phyloP scores from a whole-genome alignment of 1,140 invertebrate genomes.

The Drosophila rufa region DNA sequence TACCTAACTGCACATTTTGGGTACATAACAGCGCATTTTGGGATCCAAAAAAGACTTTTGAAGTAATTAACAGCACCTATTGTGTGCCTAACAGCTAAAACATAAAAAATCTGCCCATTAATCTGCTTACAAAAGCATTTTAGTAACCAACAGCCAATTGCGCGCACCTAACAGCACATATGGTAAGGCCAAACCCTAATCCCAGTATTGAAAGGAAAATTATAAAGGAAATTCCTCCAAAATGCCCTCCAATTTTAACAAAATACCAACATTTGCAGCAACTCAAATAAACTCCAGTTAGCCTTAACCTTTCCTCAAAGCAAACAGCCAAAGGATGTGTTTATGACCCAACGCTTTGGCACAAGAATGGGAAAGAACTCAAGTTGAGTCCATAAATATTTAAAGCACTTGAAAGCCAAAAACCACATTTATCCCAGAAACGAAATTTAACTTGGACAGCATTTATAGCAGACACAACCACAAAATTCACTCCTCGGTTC shows the following conservation, averaged over 20 bases:
- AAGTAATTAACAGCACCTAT: no score
- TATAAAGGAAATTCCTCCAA: neutral
- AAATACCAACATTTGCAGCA: neutral
- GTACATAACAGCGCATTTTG: no score
- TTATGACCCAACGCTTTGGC: neutral
- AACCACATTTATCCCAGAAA: slow-evolving; percentile 3
- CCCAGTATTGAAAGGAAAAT: neutral
- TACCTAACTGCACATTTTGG: no score
- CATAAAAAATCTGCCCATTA: no score
- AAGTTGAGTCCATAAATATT: slow-evolving; percentile 16
- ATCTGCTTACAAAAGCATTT: no score
- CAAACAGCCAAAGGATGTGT: neutral
- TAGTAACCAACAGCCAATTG: no score
- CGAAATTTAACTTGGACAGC: slow-evolving; percentile 13
- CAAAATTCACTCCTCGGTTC: slow-evolving; percentile 20
- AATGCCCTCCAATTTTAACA: neutral
- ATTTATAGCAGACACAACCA: slow-evolving; percentile 15
- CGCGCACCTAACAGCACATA: no score
- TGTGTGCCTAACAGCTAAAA: no score
- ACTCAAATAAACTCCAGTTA: neutral
- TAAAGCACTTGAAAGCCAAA: neutral
- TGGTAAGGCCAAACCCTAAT: neutral
- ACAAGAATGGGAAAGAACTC: no score
- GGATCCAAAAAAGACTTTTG: no score
- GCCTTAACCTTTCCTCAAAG: neutral